Evolutionary conservation across 2,113 vertebrate species (phyloP).

Genomic region (Eptesicus fuscus): DNA sequence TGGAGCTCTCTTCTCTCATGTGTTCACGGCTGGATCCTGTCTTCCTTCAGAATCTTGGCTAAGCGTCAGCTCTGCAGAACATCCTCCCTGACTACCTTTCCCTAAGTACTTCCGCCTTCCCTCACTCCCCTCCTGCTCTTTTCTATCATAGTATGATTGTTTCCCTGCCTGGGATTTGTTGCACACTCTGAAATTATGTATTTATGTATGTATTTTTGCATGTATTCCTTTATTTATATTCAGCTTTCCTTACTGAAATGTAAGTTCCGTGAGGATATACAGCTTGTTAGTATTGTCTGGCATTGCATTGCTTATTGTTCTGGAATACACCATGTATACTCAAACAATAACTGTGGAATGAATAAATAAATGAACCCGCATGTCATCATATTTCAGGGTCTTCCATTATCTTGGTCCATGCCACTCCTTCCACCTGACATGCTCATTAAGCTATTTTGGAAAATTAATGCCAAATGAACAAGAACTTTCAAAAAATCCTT

Average conservation of each 20-base stretch:
- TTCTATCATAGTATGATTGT: neutral
- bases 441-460: slow-evolving; percentile 25
- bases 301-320: neutral
- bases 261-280: neutral
- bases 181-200: neutral
- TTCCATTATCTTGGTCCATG: neutral
- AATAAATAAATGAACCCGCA: neutral
- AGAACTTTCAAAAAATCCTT: neutral
- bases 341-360: too few relatives aligned
- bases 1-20: neutral
- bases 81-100: neutral
- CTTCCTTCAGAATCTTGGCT: too few relatives aligned
- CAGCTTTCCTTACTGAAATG: neutral
- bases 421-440: neutral
- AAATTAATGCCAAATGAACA: slow-evolving; percentile 47
- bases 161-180: neutral
- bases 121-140: neutral
- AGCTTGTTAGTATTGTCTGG: neutral
- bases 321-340: neutral
- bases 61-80: neutral
- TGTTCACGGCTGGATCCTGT: neutral
- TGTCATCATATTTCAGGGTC: neutral
- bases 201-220: neutral
- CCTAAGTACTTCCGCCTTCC: neutral
- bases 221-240: neutral